These are phyloP conservation scores for Rhabdomys pumilio DNA, from an alignment of 2,797 vertebrate genomes.

Conservation along the genomic window DNA sequence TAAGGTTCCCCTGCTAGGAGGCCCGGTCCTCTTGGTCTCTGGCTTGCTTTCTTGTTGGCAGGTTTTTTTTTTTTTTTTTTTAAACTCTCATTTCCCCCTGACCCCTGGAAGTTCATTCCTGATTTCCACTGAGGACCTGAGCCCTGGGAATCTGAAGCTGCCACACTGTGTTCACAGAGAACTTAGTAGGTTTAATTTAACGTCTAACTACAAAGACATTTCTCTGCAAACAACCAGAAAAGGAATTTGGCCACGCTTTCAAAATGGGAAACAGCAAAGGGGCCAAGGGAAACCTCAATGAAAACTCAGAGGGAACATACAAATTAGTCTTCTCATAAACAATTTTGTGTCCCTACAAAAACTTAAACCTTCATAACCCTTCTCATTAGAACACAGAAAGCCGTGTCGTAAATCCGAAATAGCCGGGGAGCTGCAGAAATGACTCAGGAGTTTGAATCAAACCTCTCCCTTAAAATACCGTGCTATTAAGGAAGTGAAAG, in stretches of 20 bases:
- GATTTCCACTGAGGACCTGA: constrained; percentile 43
- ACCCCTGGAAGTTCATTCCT: constrained; percentile 27
- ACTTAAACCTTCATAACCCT: not conserved
- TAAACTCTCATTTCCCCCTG: not conserved
- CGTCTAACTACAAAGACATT: constrained; percentile 51
- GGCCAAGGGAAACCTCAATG: constrained; percentile 58
- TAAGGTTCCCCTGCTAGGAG: constrained; percentile 38
- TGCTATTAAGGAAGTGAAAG: constrained; percentile 35
- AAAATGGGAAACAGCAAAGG: constrained; percentile 66
- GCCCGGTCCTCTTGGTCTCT: not conserved
- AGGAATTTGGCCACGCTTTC: constrained; percentile 66
- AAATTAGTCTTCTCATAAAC: constrained; percentile 31
- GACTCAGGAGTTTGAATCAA: not conserved
- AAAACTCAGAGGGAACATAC: constrained; percentile 8
- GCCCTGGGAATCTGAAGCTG: constrained; percentile 48
- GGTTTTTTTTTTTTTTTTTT: not conserved
- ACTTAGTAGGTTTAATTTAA: constrained; percentile 45
- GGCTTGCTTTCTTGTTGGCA: not conserved
- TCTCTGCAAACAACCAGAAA: constrained; percentile 74
- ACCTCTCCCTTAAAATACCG: constrained; percentile 22
- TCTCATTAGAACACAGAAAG: constrained; percentile 58
- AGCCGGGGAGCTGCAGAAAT: constrained; percentile 58
- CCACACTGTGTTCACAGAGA: not conserved
- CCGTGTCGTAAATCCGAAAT: constrained; percentile 70
- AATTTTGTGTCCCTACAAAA: constrained; percentile 67